Evolutionary conservation across 2,113 vertebrate species (phyloP).

Genomic region (Murina feae): DNA sequence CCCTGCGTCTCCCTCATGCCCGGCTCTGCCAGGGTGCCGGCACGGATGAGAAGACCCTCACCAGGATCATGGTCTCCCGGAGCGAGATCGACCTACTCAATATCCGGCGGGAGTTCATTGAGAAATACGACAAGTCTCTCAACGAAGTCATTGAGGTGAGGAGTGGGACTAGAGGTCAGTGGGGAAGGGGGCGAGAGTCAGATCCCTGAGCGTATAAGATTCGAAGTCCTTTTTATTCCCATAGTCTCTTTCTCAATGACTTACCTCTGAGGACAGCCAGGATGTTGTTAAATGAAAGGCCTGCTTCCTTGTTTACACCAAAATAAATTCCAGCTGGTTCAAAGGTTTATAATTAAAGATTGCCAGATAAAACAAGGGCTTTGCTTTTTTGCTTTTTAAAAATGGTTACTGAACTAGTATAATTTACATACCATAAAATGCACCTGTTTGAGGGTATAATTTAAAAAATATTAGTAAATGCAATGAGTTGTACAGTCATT

Average conservation of each 20-base stretch:
- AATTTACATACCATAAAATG: neutral
- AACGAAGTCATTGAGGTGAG: constrained; percentile 94
- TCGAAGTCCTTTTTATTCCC: neutral
- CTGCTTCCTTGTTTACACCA: neutral
- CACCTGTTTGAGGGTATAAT: neutral
- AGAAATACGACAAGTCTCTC: constrained; percentile 90
- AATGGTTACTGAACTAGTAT: neutral
- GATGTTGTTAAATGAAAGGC: neutral
- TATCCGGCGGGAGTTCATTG: constrained; percentile 92
- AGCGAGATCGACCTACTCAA: constrained; percentile 93
- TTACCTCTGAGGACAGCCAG: neutral
- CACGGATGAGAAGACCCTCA: constrained; percentile 94
- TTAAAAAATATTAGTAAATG: neutral
- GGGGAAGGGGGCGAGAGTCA: neutral
- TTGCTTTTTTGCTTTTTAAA: neutral
- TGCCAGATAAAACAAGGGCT: neutral
- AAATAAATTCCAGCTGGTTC: neutral
- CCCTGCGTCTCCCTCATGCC: neutral
- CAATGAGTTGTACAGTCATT: neutral
- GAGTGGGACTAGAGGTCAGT: too few relatives aligned
- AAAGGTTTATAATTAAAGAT: neutral
- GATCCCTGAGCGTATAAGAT: neutral
- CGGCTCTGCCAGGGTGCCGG: constrained; percentile 87
- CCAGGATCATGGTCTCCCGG: constrained; percentile 94
- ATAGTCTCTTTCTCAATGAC: neutral